Base-by-base conservation (phyloP, 2,113 vertebrate genomes). In the Rhinichthys klamathensis region DNA sequence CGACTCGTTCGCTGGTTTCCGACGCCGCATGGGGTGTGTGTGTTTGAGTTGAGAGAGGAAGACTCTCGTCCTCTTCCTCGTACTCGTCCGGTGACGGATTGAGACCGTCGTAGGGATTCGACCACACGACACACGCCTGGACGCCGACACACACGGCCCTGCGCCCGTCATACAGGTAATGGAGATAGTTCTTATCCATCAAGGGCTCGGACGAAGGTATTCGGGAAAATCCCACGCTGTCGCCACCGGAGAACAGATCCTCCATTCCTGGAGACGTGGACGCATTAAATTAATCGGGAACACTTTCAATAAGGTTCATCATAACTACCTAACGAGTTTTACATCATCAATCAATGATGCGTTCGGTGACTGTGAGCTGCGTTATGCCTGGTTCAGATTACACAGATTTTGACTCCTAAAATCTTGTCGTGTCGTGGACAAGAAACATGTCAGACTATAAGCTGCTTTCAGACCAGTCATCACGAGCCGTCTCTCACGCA, bases 81-180 rank as follows among this genome's bases (percentile, higher is more conserved):
- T 94, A 92, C 1, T 90, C 92, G 3, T 94, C 92, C 0, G 96
- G 94, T 25, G 93, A 90, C 0, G 97, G 97, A 6, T 93, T 91
- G 56, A 95, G 90, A 11, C 98, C 97, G 0, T 99, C 97, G 2
- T 99, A 99, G 0, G 95, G 94, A 3, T 97, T 96, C 0, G 98
- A 99, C 98, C 98, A 99, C 67, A 95, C 93, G 0, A 63, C 90
- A 88, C 97, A 99, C 1, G 97, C 97, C 84, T 94, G 93, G 92
- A 92, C 91, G 84, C 94, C 94, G 60, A 77, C 87, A 6, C 94
- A 84, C 54, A 99, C 96, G 84, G 94, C 93, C 72, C 92, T 88
- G 27, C 95, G 93, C 30, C 97, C 97, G 82, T 99, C 97, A 56
- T 91, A 95, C 41, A 99, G 95, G 90, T 99, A 99, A 87, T 98